These are phyloP conservation scores for Poecilus cupreus DNA, from an alignment of 2,888 invertebrate genomes.

Conservation along the genomic window DNA sequence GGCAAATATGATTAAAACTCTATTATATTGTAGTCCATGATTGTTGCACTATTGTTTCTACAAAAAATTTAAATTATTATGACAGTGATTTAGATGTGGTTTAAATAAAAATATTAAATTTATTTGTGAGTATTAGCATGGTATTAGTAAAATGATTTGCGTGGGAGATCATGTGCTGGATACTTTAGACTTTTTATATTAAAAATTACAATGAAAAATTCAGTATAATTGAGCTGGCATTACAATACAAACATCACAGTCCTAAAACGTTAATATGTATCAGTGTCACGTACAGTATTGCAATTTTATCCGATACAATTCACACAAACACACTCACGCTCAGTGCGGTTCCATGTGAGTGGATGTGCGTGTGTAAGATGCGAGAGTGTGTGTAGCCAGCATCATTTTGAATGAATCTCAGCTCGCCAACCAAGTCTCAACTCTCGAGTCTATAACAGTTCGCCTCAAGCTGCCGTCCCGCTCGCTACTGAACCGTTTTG, in stretches of 20 bases:
- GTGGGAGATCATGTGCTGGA: too few relatives aligned
- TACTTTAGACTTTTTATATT: too few relatives aligned
- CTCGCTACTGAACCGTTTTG: background rate
- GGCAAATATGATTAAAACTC: too few relatives aligned
- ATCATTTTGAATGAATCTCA: conserved; percentile 56
- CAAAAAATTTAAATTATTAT: too few relatives aligned
- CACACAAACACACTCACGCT: background rate
- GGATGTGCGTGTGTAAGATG: conserved; percentile 15
- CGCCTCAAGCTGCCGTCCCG: conserved; percentile 34
- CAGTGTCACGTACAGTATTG: background rate
- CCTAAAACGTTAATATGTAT: background rate
- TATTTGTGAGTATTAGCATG: too few relatives aligned
- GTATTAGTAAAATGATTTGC: too few relatives aligned
- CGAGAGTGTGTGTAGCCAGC: conserved; percentile 45
- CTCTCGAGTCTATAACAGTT: conserved; percentile 37
- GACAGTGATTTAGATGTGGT: too few relatives aligned
- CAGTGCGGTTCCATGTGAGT: background rate
- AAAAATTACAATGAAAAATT: too few relatives aligned
- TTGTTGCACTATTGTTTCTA: too few relatives aligned
- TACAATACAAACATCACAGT: background rate
- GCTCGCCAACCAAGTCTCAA: conserved; percentile 25
- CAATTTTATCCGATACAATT: background rate
- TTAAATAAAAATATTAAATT: too few relatives aligned
- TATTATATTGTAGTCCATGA: too few relatives aligned
- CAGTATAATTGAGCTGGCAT: background rate